Evolutionary conservation across 2,113 vertebrate species (phyloP).

Genomic region (Pelusios castaneus): DNA sequence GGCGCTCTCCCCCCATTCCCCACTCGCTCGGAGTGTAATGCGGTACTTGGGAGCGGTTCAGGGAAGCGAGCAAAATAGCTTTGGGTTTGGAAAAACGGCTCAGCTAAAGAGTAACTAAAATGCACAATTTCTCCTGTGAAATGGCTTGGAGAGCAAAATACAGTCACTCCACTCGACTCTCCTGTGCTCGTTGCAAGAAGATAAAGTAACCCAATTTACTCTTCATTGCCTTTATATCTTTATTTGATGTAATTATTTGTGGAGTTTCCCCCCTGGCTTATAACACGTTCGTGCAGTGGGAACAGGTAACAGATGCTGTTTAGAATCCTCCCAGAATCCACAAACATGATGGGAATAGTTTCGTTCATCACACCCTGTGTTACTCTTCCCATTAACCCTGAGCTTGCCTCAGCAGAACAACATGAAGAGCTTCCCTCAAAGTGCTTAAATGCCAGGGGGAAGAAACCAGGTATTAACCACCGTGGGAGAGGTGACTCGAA

Average conservation of each 20-base stretch:
- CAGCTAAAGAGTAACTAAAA: background rate
- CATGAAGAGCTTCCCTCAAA: background rate
- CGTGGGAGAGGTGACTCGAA: background rate
- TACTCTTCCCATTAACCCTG: background rate
- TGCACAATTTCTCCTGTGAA: background rate
- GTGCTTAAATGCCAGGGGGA: rapidly evolving
- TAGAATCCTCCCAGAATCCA: background rate
- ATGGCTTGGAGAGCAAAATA: background rate
- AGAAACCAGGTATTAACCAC: background rate
- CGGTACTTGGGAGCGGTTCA: background rate
- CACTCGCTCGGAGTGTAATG: background rate
- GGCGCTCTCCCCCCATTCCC: constrained; percentile 13
- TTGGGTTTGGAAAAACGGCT: background rate
- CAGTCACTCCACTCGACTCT: constrained; percentile 7
- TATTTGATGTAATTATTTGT: constrained; percentile 53
- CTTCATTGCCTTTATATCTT: background rate
- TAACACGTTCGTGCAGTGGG: background rate
- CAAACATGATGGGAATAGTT: background rate
- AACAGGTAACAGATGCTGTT: constrained; percentile 31
- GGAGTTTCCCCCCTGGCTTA: constrained; percentile 24
- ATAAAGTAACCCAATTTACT: constrained; percentile 54
- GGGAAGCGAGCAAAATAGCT: background rate
- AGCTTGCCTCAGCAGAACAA: background rate
- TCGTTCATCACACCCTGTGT: background rate
- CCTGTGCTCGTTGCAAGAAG: constrained; percentile 10